Base-by-base conservation (phyloP, 2,888 invertebrate genomes). In the Digitonthophagus gazella region DNA sequence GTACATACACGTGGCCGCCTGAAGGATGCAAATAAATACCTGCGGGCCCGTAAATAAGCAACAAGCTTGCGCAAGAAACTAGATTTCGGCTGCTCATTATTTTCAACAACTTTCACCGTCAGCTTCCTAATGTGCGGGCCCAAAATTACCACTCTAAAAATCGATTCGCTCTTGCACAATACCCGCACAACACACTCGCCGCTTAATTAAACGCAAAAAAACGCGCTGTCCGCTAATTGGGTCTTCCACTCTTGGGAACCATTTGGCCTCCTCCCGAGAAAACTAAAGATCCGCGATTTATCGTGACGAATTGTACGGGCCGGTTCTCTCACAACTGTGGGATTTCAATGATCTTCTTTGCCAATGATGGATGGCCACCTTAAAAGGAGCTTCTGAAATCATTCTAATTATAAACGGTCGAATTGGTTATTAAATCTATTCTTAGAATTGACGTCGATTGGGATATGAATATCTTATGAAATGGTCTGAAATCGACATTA, bases 61-160 rank as follows among this genome's bases (percentile, higher is more conserved):
- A 16, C 14, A 57, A 16, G 16, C 57, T 73, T 73, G 71, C 61
- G 64, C 72, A 73, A 73, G 67, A 73, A 73, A 72, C 73, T 73
- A 68, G 73, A 72, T 71, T 73, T 73, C 70, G 73, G 70, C 67
- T 68, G 70, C 68, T 71, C 71, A 71, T 72, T 73, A 73, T 73
- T 73, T 72, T 72, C 73, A 71, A 72, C 69, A 67, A 71, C 72
- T 73, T 73, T 72, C 73, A 72, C 72, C 71, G 66, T 69, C 67
- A 61, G 64, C 66, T 44, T 44, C 57, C 15, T 57, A 57, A 15
- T 15, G 57, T 57, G 57, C 16, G 16, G 57, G 28, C 28, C 28
- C 28, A 44, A 44, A 44, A 44, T 44, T 44, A 11, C 28, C 28
- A 44, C 28, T 44, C 28, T 44, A 44, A 44, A 44, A 44, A 44